These are phyloP conservation scores for Amaurobius ferox DNA, from an alignment of 2,888 invertebrate species.

Conservation along the genomic window DNA sequence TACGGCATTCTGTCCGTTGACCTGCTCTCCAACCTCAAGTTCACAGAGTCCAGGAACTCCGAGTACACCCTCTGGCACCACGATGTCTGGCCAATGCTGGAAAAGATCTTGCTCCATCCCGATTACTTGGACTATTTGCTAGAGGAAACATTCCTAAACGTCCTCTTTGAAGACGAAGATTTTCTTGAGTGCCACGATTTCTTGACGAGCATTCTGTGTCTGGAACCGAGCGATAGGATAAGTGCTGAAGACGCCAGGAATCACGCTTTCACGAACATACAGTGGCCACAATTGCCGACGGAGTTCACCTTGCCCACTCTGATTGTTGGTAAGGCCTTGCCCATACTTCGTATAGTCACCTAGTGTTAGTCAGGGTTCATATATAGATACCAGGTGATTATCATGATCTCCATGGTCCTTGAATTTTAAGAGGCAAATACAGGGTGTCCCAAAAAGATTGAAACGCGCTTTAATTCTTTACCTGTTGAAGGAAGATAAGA, in stretches of 20 bases:
- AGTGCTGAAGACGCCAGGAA: conserved; percentile 1
- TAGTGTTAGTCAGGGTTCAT: no score
- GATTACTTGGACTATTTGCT: conserved; percentile 36
- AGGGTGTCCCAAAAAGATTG: no score
- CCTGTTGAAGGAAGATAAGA: no score
- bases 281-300: conserved; percentile 26
- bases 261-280: conserved; percentile 12
- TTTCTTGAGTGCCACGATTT: conserved; percentile 21
- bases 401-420: no score
- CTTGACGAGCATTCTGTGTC: conserved; percentile 7
- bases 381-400: no score
- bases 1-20: conserved; percentile 37
- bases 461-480: no score
- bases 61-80: conserved; percentile 22
- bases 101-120: conserved; percentile 28
- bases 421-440: no score
- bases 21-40: conserved; percentile 25
- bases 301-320: conserved; percentile 22
- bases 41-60: neutral
- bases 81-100: conserved; percentile 43
- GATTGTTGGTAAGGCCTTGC: conserved; percentile 8
- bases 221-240: neutral
- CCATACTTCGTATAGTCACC: no score
- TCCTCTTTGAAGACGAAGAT: conserved; percentile 11
- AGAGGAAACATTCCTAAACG: conserved; percentile 6